Evolutionary conservation across 2,888 invertebrate species (phyloP), one percentile per base, ranked within the genome.

Genomic region (Clusia tigrina): DNA sequence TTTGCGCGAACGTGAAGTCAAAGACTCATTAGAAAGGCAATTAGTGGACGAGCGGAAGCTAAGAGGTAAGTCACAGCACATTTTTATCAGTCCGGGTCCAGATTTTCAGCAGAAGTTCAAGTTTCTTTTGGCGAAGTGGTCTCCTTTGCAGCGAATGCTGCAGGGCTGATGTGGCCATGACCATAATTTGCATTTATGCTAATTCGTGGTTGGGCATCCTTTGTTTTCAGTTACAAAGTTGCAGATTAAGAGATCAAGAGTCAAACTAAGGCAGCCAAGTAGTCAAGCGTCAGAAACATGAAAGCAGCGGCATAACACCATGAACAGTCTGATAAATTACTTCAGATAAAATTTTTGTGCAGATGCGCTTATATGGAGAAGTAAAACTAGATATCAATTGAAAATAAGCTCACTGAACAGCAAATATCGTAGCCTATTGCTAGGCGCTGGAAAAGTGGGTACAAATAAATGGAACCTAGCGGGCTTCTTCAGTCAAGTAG

Each of bases 1-100:
- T 67, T 86, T 96, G 71, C 88, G 95, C 78, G 96, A 97, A 86
- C 87, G 95, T 78, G 96, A 96, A 87, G 91, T 94, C 67, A 93
- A 96, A 86, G 96, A 96, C 86, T 95, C 92, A 80, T 85, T 96
- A 79, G 96, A 97, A 86, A 90, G 96, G 84, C 96, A 96, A 86
- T 89, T 97, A 67, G 87, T 91, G 74, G 96, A 96, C 81, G 96
- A 97, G 85, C 93, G 95, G 86, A 96, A 95, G 89, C 90, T 93
- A 84, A 89, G 95, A 90, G 93, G 97, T 97, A 86, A 90, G 94
- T 73, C 15, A 22, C 32, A 6, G n/a, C n/a, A n/a, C n/a, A n/a
- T n/a, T n/a, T n/a, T n/a, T n/a, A n/a, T n/a, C n/a, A n/a, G n/a
- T n/a, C n/a, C n/a, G n/a, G n/a, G n/a, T n/a, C n/a, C n/a, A n/a